Percentiles rank a stretch among this genome's conserved stretches.
phyloP scores from a whole-genome alignment of 2,888 invertebrate species.

The Cantharis rustica region DNA sequence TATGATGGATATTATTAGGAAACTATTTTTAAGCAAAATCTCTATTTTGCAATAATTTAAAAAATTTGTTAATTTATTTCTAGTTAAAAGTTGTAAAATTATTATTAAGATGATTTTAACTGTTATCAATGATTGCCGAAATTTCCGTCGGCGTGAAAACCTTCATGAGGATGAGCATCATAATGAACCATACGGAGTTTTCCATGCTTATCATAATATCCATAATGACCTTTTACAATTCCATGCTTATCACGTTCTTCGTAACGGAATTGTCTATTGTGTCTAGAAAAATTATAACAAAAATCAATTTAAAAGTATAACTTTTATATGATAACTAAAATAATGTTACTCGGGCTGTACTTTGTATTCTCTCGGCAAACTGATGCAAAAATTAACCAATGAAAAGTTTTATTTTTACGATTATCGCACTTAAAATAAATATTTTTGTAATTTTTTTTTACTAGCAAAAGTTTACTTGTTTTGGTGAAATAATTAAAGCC shows the following conservation, averaged over 20 bases:
- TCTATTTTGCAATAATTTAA: constrained; percentile 1
- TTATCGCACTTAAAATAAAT: too few species aligned
- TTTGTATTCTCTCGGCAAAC: too few species aligned
- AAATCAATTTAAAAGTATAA: background rate
- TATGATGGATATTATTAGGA: background rate
- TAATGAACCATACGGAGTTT: constrained; percentile 79
- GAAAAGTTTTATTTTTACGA: too few species aligned
- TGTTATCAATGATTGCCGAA: constrained; percentile 18
- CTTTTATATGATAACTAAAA: too few species aligned
- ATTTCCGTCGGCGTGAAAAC: constrained; percentile 65
- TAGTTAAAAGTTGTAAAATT: background rate
- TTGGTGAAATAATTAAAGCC: too few species aligned
- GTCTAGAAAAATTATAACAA: constrained; percentile 62
- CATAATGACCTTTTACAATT: constrained; percentile 78
- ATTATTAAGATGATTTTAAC: background rate
- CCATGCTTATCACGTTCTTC: constrained; percentile 80
- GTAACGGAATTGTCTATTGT: constrained; percentile 79
- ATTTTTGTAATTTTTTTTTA: too few species aligned
- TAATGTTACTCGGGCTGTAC: too few species aligned
- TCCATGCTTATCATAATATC: constrained; percentile 76
- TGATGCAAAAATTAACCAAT: too few species aligned
- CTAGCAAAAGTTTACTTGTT: too few species aligned
- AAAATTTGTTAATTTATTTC: constrained; percentile 1
- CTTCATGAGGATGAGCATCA: constrained; percentile 71
- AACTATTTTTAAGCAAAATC: background rate